These are phyloP conservation scores for Eupithecia abbreviata DNA, from an alignment of 2,888 invertebrate species.

Conservation along the genomic window DNA sequence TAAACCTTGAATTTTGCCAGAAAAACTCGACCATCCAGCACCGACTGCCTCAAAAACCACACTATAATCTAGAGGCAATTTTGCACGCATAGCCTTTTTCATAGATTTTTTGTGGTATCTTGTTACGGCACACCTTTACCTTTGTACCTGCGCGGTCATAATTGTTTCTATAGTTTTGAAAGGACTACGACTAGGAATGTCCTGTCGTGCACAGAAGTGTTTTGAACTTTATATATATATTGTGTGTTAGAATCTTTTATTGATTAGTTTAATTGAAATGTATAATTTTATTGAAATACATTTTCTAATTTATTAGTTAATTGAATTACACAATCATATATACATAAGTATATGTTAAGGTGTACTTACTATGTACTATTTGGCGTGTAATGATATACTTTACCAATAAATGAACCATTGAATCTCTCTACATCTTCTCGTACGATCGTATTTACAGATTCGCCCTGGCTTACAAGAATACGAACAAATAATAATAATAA, in stretches of 20 bases:
- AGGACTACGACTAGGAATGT: slow-evolving; percentile 62
- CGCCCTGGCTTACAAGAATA: neutral
- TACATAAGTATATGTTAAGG: too few species aligned
- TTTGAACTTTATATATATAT: neutral
- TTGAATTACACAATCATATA: too few species aligned
- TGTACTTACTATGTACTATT: too few species aligned
- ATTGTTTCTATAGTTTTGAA: slow-evolving; percentile 47
- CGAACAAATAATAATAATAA: too few species aligned
- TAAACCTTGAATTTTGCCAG: neutral
- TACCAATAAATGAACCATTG: too few species aligned
- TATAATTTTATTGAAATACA: too few species aligned
- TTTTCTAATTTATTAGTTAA: too few species aligned
- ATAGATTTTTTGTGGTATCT: slow-evolving; percentile 46
- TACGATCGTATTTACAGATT: neutral
- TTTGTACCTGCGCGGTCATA: slow-evolving; percentile 64
- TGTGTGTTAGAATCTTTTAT: neutral
- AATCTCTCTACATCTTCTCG: too few species aligned
- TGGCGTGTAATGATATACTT: too few species aligned
- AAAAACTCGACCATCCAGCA: neutral
- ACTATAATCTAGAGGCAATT: slow-evolving; percentile 61
- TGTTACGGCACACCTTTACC: slow-evolving; percentile 57
- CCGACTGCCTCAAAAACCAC: slow-evolving; percentile 44
- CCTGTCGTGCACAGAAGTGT: slow-evolving; percentile 44
- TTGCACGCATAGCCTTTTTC: slow-evolving; percentile 57
- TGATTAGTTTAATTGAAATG: too few species aligned